Percentiles rank a stretch among this genome's conserved stretches.
Evolutionary conservation across 1,140 invertebrate genomes (phyloP).

Genomic region (Ceratina calcarata): DNA sequence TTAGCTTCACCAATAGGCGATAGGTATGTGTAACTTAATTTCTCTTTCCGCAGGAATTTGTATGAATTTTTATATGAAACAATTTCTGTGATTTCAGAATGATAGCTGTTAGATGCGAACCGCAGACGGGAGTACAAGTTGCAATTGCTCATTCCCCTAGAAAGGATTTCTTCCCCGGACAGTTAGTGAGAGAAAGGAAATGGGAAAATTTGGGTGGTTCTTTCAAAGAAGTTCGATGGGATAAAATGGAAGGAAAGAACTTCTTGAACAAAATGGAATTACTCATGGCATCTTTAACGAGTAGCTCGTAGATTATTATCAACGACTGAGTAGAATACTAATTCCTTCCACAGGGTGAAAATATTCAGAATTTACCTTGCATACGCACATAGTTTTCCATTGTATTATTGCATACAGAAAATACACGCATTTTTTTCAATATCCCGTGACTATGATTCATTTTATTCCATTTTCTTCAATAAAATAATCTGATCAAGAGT

Average conservation of each 20-base stretch:
- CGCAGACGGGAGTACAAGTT: slow-evolving; percentile 84
- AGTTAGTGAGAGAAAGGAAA: slow-evolving; percentile 91
- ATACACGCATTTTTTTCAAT: slow-evolving; percentile 2
- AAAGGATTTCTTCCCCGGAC: slow-evolving; percentile 92
- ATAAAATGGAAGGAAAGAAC: slow-evolving; percentile 98
- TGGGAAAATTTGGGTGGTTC: slow-evolving; percentile 95
- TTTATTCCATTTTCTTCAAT: slow-evolving; percentile 5
- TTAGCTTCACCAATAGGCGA: slow-evolving; percentile 93
- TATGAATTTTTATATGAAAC: not conserved
- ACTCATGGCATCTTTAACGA: slow-evolving; percentile 94
- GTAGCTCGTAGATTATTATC: slow-evolving; percentile 67
- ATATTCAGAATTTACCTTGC: slow-evolving; percentile 16
- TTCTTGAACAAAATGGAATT: slow-evolving; percentile 98
- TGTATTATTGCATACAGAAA: slow-evolving; percentile 9
- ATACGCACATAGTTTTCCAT: slow-evolving; percentile 3
- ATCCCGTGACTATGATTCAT: slow-evolving; percentile 22
- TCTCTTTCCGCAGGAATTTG: not conserved
- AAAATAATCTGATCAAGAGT: slow-evolving; percentile 7
- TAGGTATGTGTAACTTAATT: slow-evolving; percentile 76
- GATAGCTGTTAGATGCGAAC: slow-evolving; percentile 94
- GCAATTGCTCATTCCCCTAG: slow-evolving; percentile 91
- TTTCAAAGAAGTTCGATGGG: slow-evolving; percentile 94
- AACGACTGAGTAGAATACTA: slow-evolving; percentile 26
- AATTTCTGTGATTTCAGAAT: slow-evolving; percentile 80
- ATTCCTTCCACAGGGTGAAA: slow-evolving; percentile 39